These are phyloP conservation scores for Opisthograptis luteolata DNA, from an alignment of 2,888 invertebrate genomes.

Conservation along the genomic window DNA sequence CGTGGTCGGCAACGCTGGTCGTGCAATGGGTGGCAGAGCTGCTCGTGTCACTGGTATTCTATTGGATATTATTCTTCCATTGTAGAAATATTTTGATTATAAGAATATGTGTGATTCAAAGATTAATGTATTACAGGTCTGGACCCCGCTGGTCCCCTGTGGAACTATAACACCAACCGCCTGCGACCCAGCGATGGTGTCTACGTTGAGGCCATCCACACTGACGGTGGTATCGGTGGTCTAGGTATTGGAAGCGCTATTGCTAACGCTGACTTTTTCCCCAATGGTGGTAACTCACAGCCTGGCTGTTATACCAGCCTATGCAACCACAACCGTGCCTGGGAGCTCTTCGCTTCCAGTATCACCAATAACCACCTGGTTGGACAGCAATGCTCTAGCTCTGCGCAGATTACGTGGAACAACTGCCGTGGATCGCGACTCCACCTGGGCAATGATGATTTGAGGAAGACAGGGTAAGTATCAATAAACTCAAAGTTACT, in stretches of 20 bases:
- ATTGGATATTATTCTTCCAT: too few relatives aligned
- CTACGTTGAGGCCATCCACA: constrained; percentile 70
- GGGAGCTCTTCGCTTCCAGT: constrained; percentile 61
- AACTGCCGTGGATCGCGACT: constrained; percentile 54
- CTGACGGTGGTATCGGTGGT: constrained; percentile 72
- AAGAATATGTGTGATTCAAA: too few relatives aligned
- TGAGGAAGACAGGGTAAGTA: constrained; percentile 55
- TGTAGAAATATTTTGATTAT: too few relatives aligned
- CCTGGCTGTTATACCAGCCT: constrained; percentile 60
- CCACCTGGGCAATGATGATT: constrained; percentile 55
- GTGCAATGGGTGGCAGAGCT: constrained; percentile 47
- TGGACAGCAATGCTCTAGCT: constrained; percentile 51
- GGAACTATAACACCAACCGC: constrained; percentile 51
- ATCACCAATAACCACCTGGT: constrained; percentile 60
- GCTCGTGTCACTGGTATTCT: constrained; percentile 59
- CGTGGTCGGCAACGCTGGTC: constrained; percentile 56
- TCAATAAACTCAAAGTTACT: too few relatives aligned
- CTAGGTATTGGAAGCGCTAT: constrained; percentile 74
- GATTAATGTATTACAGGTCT: constrained; percentile 55
- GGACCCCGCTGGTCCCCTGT: constrained; percentile 68
- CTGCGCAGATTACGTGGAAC: constrained; percentile 52
- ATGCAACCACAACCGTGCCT: constrained; percentile 67
- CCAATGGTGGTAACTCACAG: constrained; percentile 80
- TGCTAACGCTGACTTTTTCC: constrained; percentile 84
- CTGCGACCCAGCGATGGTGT: constrained; percentile 58